Evolutionary conservation across 2,797 vertebrate species (phyloP).

Genomic region (Poecilia velifera): DNA sequence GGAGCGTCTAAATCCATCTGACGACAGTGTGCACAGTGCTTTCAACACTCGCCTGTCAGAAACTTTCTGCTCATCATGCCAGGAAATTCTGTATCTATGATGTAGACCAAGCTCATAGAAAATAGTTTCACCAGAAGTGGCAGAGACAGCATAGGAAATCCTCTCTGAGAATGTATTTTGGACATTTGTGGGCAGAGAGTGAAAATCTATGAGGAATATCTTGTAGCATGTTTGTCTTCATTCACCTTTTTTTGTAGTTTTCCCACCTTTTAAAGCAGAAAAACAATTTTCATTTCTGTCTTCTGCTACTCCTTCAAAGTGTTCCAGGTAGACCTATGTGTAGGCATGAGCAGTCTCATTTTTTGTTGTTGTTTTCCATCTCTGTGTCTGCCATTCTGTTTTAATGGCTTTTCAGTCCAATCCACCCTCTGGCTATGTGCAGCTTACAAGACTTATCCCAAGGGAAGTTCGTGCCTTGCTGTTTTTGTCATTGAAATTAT

Average conservation of each 20-base stretch:
- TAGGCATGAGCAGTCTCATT: not conserved
- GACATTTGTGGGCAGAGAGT: slow-evolving; percentile 7
- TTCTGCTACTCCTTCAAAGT: not conserved
- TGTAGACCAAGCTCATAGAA: not conserved
- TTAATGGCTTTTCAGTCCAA: slow-evolving; percentile 25
- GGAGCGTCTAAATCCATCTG: slow-evolving; percentile 27
- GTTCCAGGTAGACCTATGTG: not conserved
- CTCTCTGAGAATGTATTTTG: not conserved
- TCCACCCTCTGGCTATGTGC: slow-evolving; percentile 18
- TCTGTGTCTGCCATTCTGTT: not conserved
- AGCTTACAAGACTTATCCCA: slow-evolving; percentile 32
- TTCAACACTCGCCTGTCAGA: slow-evolving; percentile 5
- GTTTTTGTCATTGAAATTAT: slow-evolving; percentile 21
- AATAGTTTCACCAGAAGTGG: not conserved
- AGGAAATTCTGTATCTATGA: not conserved
- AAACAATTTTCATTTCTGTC: not conserved
- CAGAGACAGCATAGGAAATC: not conserved
- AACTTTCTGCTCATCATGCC: not conserved
- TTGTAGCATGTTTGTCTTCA: slow-evolving; percentile 4
- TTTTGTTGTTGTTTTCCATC: not conserved
- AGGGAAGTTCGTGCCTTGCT: slow-evolving; percentile 13
- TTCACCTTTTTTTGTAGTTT: not conserved
- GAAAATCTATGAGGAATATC: slow-evolving; percentile 7
- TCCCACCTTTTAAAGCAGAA: not conserved
- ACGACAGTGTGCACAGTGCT: slow-evolving; percentile 9